phyloP scores from a whole-genome alignment of 2,888 invertebrate genomes.

The Hofmannophila pseudospretella region DNA sequence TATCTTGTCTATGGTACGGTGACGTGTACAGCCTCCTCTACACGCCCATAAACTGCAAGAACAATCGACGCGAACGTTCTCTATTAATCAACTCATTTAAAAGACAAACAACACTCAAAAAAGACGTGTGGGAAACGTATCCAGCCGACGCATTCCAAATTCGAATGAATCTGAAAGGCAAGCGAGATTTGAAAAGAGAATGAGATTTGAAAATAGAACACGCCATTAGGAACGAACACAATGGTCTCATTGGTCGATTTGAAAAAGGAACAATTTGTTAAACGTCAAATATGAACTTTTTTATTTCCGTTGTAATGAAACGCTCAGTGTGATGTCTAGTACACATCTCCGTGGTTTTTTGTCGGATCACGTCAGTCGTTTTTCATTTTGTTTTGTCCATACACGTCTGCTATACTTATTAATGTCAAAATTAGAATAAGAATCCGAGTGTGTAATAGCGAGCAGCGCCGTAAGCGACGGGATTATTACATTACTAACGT shows the following conservation, averaged over 20 bases:
- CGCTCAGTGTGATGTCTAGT: conserved; percentile 68
- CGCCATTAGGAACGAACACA: conserved; percentile 75
- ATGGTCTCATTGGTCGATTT: conserved; percentile 77
- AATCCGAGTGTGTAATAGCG: conserved; percentile 44
- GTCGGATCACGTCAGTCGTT: conserved; percentile 58
- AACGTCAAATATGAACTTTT: conserved; percentile 77
- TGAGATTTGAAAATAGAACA: conserved; percentile 77
- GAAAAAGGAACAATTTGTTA: conserved; percentile 79
- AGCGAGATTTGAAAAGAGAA: conserved; percentile 75
- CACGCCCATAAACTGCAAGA: conserved; percentile 29
- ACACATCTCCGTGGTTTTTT: conserved; percentile 64
- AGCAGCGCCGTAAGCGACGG: conserved; percentile 60
- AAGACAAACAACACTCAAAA: conserved; percentile 56
- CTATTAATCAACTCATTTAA: conserved; percentile 75
- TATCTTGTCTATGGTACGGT: conserved; percentile 10
- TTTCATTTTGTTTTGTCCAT: conserved; percentile 66
- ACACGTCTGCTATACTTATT: conserved; percentile 51
- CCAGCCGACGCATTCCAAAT: conserved; percentile 72
- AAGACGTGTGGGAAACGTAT: conserved; percentile 73
- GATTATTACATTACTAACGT: conserved; percentile 58
- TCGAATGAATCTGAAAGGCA: conserved; percentile 75
- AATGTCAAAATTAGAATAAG: conserved; percentile 66
- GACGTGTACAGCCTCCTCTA: conserved; percentile 3
- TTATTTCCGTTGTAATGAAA: conserved; percentile 73
- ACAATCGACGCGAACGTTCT: conserved; percentile 54